Evolutionary conservation across 2,113 vertebrate genomes (phyloP).

Genomic region (Anhinga rufa): DNA sequence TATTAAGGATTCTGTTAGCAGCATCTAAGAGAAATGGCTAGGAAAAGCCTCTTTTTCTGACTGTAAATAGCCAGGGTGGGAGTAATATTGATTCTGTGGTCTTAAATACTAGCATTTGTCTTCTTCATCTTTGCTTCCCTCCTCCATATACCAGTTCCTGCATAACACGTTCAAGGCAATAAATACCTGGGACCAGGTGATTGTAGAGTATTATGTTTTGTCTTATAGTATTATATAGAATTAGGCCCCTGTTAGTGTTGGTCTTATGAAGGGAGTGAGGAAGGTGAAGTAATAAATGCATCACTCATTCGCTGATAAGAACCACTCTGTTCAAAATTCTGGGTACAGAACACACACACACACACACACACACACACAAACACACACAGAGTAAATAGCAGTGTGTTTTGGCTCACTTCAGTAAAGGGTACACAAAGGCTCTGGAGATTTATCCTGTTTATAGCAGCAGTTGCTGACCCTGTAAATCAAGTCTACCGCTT

Average conservation of each 20-base stretch:
- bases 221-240: neutral
- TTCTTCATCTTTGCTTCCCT: neutral
- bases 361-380: neutral
- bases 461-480: slow-evolving; percentile 41
- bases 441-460: slow-evolving; percentile 46
- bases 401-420: slow-evolving; percentile 11
- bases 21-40: neutral
- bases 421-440: neutral
- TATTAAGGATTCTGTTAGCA: neutral
- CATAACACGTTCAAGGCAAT: neutral
- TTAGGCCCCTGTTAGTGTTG: neutral
- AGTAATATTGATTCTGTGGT: neutral
- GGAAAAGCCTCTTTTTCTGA: neutral
- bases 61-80: neutral
- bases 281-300: neutral
- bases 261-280: neutral
- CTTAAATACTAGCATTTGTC: slow-evolving; percentile 10
- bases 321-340: neutral
- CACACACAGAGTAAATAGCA: neutral
- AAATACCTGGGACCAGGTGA: neutral
- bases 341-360: neutral
- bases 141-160: neutral
- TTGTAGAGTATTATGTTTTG: neutral
- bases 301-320: neutral
- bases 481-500: slow-evolving; percentile 9